These are phyloP conservation scores for Dolichopus griseipennis DNA, from an alignment of 2,888 invertebrate genomes.

Conservation along the genomic window DNA sequence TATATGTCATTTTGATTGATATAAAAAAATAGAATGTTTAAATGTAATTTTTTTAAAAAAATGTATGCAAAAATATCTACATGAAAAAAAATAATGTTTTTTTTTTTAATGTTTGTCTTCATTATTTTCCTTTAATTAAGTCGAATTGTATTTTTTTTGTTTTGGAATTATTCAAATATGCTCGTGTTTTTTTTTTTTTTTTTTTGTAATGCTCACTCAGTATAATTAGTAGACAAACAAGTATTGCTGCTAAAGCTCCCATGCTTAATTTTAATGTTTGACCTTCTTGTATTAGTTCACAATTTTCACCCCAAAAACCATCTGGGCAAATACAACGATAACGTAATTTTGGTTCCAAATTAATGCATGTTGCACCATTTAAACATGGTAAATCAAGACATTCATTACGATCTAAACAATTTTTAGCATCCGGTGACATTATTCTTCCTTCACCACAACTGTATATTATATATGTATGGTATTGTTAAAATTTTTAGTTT, in stretches of 20 bases:
- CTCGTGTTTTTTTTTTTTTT: neutral
- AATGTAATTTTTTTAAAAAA: neutral
- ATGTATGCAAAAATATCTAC: neutral
- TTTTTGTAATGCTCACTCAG: constrained; percentile 67
- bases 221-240: constrained; percentile 93
- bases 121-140: neutral
- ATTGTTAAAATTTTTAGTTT: neutral
- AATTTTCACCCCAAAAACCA: constrained; percentile 90
- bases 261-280: constrained; percentile 92
- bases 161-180: constrained; percentile 6
- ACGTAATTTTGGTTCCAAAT: constrained; percentile 78
- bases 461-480: constrained; percentile 15
- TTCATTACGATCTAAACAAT: constrained; percentile 92
- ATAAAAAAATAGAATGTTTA: neutral
- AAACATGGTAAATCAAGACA: constrained; percentile 89
- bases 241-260: constrained; percentile 93
- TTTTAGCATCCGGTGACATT: constrained; percentile 81
- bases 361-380: constrained; percentile 86
- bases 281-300: constrained; percentile 87
- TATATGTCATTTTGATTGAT: neutral
- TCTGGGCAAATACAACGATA: constrained; percentile 85
- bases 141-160: neutral
- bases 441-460: constrained; percentile 92
- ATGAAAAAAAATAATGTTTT: neutral
- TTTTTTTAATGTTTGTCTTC: neutral